A percentile compares a stretch with the other conserved stretches of the same genome.
Evolutionary conservation across 92 coral and sea anemone genomes (phyloP).

Genomic region (Bergia sp.): DNA sequence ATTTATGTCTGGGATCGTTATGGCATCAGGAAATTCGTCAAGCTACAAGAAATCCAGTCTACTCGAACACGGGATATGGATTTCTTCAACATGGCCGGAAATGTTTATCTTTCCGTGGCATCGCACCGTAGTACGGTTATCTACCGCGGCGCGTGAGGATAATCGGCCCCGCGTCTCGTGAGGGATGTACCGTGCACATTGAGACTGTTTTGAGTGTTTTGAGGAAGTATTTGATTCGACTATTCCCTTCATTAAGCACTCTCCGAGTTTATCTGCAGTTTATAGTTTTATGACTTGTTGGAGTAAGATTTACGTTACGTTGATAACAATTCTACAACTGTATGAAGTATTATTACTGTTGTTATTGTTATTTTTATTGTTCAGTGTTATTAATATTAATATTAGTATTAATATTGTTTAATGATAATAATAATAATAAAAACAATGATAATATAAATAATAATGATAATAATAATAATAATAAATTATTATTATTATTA

Average conservation of each 20-base stretch:
- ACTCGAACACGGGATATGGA: constrained; percentile 90
- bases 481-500: too few species aligned
- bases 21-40: constrained; percentile 72
- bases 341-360: too few species aligned
- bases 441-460: too few species aligned
- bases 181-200: background rate
- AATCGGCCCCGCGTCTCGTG: background rate
- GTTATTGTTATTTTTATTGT: too few species aligned
- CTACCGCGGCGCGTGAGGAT: constrained; percentile 73
- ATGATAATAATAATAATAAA: too few species aligned
- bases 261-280: background rate
- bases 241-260: background rate
- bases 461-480: too few species aligned
- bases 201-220: background rate
- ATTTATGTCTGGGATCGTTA: constrained; percentile 93
- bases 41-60: constrained; percentile 85
- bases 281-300: background rate
- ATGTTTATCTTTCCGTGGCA: constrained; percentile 82
- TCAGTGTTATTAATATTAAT: too few species aligned
- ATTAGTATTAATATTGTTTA: too few species aligned
- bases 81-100: constrained; percentile 93
- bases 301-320: background rate
- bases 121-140: constrained; percentile 81
- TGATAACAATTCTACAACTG: too few species aligned
- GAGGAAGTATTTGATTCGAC: background rate